Base-by-base conservation (phyloP, 2,113 vertebrate genomes). In the Axis porcinus region DNA sequence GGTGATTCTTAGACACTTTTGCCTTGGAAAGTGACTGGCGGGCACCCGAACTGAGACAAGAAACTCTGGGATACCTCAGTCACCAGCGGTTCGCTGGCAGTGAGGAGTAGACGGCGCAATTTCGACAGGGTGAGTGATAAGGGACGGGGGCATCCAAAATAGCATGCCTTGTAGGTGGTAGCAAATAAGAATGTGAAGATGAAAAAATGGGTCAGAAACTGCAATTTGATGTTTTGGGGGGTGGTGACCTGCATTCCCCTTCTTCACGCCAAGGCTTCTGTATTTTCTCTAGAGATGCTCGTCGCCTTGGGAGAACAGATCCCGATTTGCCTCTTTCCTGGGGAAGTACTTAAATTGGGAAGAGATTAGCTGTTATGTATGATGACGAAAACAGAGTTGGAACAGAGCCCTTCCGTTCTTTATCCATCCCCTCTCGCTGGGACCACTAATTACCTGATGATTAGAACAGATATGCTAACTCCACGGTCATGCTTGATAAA, bases 231-330 rank as follows among this genome's bases (percentile, higher is more conserved):
- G 21, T 54, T 54, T 64, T 19, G 14, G 15, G 15, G 74, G 6
- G 5, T 13, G n/a, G 14, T 6, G 1, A 14, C 3, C 13, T 2
- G 21, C 1, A 10, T 58, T 28, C 14, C n/a, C 8, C 6, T 33
- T 13, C 55, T 43, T 78, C 13, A 7, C 3, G 2, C 8, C 12
- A 16, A 9, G 13, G 21, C 7, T 25, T 30, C 5, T 28, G 3
- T 12, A 1, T 62, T 62, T 33, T 78, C n/a, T 27, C 17, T 54
- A 33, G 6, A 17, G 13, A 78, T 3, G 2, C 2, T 78, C 43
- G 7, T 28, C 15, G 0, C 23, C 28, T n/a, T 21, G 47, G 57
- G 14, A 15, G 60, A 67, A 21, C 30, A 83, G 50, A 12, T 2
- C 16, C 5, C 5, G 0, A 30, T 36, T 28, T 27, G 16, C 40